Evolutionary conservation across 2,113 vertebrate genomes (phyloP).

Genomic region (Dasyurus viverrinus): DNA sequence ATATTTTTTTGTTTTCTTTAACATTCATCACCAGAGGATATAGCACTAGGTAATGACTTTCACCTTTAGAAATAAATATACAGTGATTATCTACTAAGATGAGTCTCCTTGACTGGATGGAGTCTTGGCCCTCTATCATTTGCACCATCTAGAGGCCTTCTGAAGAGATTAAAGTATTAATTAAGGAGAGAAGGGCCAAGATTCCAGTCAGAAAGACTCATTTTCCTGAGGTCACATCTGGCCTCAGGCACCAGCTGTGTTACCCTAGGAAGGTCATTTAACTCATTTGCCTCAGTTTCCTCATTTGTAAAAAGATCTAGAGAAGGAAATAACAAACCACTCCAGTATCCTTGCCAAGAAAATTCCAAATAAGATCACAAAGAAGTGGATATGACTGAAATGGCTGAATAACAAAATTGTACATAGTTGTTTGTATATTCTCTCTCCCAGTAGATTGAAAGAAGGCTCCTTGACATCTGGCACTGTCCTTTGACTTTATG

Average conservation of each 20-base stretch:
- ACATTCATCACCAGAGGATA: too few species aligned
- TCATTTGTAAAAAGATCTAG: neutral
- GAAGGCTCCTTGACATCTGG: neutral
- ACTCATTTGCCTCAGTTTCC: neutral
- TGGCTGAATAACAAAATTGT: neutral
- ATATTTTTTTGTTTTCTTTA: too few species aligned
- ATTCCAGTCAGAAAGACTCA: neutral
- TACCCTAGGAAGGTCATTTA: too few species aligned
- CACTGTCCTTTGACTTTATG: neutral
- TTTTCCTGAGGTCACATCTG: neutral
- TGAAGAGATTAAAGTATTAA: too few species aligned
- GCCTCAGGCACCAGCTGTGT: neutral
- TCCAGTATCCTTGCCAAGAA: neutral
- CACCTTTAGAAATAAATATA: too few species aligned
- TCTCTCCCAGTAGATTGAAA: neutral
- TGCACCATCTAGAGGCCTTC: too few species aligned
- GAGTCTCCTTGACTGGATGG: too few species aligned
- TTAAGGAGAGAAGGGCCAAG: neutral
- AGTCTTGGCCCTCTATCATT: too few species aligned
- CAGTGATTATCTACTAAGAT: too few species aligned
- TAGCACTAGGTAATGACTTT: too few species aligned
- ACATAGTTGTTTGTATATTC: neutral
- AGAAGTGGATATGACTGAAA: neutral
- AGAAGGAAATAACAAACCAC: neutral
- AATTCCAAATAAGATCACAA: neutral